A percentile compares a stretch with the other conserved stretches of the same genome.
These are phyloP conservation scores for Philereme transversata DNA, from an alignment of 2,888 invertebrate genomes.

Conservation along the genomic window DNA sequence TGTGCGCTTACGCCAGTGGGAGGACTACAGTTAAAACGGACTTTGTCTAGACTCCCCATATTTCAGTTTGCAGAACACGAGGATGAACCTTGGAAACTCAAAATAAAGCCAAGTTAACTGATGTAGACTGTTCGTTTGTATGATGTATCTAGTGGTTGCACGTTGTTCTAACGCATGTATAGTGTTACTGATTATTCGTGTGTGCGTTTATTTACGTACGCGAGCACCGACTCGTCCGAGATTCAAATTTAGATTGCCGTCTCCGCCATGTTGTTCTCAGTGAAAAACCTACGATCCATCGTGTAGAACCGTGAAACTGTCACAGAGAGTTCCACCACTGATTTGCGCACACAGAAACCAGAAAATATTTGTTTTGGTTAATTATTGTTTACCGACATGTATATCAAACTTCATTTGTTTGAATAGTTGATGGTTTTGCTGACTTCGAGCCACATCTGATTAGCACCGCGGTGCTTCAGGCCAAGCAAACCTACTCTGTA, in stretches of 20 bases:
- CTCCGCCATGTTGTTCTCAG: slow-evolving; percentile 83
- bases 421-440: too few relatives aligned
- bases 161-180: slow-evolving; percentile 71
- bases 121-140: slow-evolving; percentile 45
- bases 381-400: too few relatives aligned
- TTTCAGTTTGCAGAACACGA: slow-evolving; percentile 12
- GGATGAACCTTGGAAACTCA: slow-evolving; percentile 31
- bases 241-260: slow-evolving; percentile 83
- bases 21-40: slow-evolving; percentile 8
- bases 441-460: too few relatives aligned
- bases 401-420: too few relatives aligned
- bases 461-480: too few relatives aligned
- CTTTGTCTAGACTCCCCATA: slow-evolving; percentile 7
- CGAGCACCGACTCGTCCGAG: slow-evolving; percentile 84
- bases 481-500: too few relatives aligned
- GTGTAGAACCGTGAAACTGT: slow-evolving; percentile 66
- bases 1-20: slow-evolving; percentile 11
- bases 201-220: slow-evolving; percentile 84
- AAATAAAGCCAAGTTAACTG: slow-evolving; percentile 45
- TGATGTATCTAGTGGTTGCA: slow-evolving; percentile 57
- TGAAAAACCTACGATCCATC: slow-evolving; percentile 80
- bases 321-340: slow-evolving; percentile 47
- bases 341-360: slow-evolving; percentile 1
- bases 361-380: neutral
- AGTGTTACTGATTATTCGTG: slow-evolving; percentile 81